Evolutionary conservation across 2,888 invertebrate genomes (phyloP).

Genomic region (Chirona hameri): DNA sequence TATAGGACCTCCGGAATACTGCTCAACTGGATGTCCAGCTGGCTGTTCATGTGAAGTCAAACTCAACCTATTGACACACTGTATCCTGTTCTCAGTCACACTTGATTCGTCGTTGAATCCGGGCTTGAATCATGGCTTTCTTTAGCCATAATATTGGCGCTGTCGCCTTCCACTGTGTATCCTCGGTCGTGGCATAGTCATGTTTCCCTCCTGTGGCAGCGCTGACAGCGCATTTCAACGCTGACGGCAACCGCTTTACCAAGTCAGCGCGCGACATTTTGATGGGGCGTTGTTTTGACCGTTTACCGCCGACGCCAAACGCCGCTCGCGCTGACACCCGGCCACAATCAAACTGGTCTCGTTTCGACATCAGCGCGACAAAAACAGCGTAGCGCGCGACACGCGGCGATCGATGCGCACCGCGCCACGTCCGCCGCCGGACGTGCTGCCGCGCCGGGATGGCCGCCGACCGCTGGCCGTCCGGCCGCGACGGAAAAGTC

Average conservation of each 20-base stretch:
- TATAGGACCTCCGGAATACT: too few species aligned
- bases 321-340: neutral
- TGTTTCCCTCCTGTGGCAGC: neutral
- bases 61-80: too few species aligned
- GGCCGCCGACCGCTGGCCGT: neutral
- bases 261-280: neutral
- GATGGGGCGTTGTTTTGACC: neutral
- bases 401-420: neutral
- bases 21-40: too few species aligned
- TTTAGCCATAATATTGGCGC: too few species aligned
- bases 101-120: too few species aligned
- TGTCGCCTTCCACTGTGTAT: too few species aligned
- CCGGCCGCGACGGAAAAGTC: neutral
- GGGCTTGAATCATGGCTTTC: too few species aligned
- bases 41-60: too few species aligned
- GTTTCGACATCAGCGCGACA: conserved; percentile 5
- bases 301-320: neutral
- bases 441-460: neutral
- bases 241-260: neutral
- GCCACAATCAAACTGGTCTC: conserved; percentile 23
- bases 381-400: conserved; percentile 3
- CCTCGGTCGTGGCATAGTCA: neutral
- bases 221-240: neutral
- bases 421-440: neutral
- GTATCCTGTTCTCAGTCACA: too few species aligned